Conservation (phyloP, 2,888 invertebrate species). For the Dicycla oo region DNA sequence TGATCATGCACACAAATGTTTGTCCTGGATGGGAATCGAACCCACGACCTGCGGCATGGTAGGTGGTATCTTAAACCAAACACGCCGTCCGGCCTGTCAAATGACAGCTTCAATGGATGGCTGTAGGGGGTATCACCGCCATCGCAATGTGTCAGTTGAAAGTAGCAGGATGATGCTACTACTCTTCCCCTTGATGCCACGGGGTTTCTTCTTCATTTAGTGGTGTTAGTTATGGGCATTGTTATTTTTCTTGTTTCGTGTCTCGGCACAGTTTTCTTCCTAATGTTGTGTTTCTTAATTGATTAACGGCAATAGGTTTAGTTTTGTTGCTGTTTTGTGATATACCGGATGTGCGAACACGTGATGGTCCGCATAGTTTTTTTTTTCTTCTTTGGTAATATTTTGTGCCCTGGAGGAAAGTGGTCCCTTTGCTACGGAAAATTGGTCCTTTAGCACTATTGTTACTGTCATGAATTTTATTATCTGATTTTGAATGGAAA, state of each 20-base stretch:
- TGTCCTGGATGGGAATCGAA: too few relatives aligned
- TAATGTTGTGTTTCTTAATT: slow-evolving; percentile 7
- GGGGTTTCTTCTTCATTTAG: background rate
- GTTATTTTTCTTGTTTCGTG: background rate
- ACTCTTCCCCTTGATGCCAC: background rate
- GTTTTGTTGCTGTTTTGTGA: slow-evolving; percentile 20
- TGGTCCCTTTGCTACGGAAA: background rate
- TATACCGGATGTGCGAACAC: slow-evolving; percentile 10
- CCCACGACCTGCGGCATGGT: too few relatives aligned
- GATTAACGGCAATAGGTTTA: slow-evolving; percentile 14
- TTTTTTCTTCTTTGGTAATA: background rate
- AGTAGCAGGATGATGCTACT: background rate
- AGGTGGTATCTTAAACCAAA: too few relatives aligned
- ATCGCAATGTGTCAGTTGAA: too few relatives aligned
- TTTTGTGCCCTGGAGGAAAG: background rate
- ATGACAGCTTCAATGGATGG: too few relatives aligned
- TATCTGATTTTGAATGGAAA: background rate
- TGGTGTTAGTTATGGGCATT: background rate
- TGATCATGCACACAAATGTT: too few relatives aligned
- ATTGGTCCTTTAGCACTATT: background rate
- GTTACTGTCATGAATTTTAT: too few relatives aligned
- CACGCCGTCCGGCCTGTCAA: too few relatives aligned
- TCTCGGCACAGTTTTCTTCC: background rate
- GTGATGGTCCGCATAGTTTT: background rate
- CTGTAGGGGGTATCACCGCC: too few relatives aligned